A percentile compares a stretch with the other conserved stretches of the same genome.
Conservation (phyloP, 2,113 vertebrate species). For the Rafetus swinhoei region DNA sequence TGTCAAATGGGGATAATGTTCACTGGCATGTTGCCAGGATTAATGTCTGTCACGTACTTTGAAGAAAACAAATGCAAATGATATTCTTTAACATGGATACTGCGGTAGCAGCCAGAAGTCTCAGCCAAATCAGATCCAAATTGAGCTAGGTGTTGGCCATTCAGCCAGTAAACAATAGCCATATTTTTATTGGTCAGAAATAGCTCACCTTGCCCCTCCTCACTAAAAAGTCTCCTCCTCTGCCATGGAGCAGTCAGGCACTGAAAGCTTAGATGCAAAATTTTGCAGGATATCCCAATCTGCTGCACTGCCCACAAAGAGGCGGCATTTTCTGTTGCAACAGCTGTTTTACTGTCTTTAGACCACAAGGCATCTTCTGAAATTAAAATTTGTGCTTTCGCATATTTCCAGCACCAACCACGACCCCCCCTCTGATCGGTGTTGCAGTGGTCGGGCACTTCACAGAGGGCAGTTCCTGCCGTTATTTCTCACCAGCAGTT, state of each 20-base stretch:
- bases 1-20: not conserved
- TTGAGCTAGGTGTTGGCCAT: not conserved
- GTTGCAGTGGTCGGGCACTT: not conserved
- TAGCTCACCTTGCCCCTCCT: not conserved
- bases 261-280: not conserved
- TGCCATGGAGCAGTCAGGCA: not conserved
- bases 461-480: not conserved
- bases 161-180: not conserved
- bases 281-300: not conserved
- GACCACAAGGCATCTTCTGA: fast-evolving
- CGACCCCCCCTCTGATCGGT: not conserved
- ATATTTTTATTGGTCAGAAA: not conserved
- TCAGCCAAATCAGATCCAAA: not conserved
- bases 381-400: not conserved
- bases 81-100: not conserved
- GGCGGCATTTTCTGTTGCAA: not conserved
- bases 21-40: fast-evolving
- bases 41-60: not conserved
- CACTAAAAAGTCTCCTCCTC: not conserved
- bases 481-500: not conserved
- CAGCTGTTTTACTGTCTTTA: not conserved
- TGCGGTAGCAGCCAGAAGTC: not conserved
- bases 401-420: not conserved
- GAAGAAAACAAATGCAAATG: not conserved
- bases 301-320: not conserved